These are phyloP conservation scores for Drosophila prolongata DNA, from an alignment of 2,888 invertebrate species.

Conservation along the genomic window DNA sequence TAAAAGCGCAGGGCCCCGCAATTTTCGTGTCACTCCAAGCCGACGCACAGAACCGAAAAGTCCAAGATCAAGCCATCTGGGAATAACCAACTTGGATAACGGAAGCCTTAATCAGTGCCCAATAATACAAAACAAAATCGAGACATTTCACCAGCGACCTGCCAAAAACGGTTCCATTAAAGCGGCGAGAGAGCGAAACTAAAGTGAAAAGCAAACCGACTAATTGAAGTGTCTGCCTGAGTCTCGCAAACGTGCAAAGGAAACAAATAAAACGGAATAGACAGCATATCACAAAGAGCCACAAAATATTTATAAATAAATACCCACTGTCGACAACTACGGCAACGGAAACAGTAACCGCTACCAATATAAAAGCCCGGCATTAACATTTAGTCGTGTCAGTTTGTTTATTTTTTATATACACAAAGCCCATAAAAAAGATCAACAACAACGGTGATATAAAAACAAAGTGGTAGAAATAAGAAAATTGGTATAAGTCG, in stretches of 20 bases:
- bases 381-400: constrained; percentile 69
- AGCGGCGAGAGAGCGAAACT: constrained; percentile 36
- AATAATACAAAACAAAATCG: constrained; percentile 7
- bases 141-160: constrained; percentile 1
- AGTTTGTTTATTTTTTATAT: constrained; percentile 70
- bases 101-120: neutral
- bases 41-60: constrained; percentile 33
- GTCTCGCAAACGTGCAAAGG: constrained; percentile 57
- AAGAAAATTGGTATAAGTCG: constrained; percentile 13
- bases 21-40: constrained; percentile 33
- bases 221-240: constrained; percentile 52
- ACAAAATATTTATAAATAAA: constrained; percentile 54
- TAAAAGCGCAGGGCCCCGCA: constrained; percentile 39
- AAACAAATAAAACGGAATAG: constrained; percentile 69
- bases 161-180: constrained; percentile 26
- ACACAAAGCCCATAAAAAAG: constrained; percentile 45
- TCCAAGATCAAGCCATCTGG: neutral
- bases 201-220: constrained; percentile 64
- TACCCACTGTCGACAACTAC: constrained; percentile 36
- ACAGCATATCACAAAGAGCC: constrained; percentile 42
- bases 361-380: constrained; percentile 53
- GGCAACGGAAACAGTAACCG: constrained; percentile 38
- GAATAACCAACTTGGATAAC: constrained; percentile 1
- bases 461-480: constrained; percentile 12
- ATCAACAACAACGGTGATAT: constrained; percentile 11